These are phyloP conservation scores for Danio choprae DNA, from an alignment of 2,797 vertebrate species.

Conservation along the genomic window DNA sequence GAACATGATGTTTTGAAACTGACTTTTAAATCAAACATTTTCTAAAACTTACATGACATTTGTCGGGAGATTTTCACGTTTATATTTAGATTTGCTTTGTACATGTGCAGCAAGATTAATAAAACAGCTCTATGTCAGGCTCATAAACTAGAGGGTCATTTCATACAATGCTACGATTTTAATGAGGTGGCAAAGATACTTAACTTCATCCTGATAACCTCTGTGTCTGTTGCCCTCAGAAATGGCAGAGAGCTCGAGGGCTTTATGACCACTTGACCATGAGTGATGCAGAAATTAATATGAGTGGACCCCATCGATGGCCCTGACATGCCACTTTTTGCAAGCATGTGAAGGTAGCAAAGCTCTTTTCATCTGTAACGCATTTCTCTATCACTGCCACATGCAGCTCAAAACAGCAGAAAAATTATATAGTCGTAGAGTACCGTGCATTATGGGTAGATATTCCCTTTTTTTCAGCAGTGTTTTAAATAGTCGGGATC, in stretches of 20 bases:
- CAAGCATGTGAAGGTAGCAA: constrained; percentile 51
- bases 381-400: constrained; percentile 37
- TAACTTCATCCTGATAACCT: constrained; percentile 45
- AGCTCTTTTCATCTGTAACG: constrained; percentile 27
- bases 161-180: constrained; percentile 23
- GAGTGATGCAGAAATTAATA: constrained; percentile 48
- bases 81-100: background rate
- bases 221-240: constrained; percentile 30
- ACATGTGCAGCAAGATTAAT: background rate
- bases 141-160: background rate
- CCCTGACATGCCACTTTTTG: constrained; percentile 54
- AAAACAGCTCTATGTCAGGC: background rate
- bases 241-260: constrained; percentile 37
- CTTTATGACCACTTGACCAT: constrained; percentile 51
- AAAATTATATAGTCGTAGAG: constrained; percentile 34
- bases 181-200: constrained; percentile 50
- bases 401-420: constrained; percentile 42
- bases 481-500: constrained; percentile 58
- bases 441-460: constrained; percentile 55
- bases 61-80: background rate
- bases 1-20: background rate
- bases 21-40: background rate
- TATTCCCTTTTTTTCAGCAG: constrained; percentile 61
- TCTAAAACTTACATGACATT: background rate
- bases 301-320: constrained; percentile 55